These are phyloP conservation scores for Nebria salina DNA, from an alignment of 2,888 invertebrate species.

Conservation along the genomic window DNA sequence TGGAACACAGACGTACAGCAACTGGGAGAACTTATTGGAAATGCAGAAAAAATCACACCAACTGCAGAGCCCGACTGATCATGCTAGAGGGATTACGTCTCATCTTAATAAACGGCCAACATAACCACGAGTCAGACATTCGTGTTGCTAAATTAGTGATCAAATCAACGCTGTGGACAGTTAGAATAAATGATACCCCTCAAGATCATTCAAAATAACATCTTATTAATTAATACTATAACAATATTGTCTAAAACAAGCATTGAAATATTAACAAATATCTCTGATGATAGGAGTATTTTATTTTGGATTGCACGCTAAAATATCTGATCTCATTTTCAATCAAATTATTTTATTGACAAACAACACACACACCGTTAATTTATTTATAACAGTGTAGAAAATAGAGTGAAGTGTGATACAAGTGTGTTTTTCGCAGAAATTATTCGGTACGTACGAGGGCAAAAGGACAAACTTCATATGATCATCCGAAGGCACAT, in stretches of 20 bases:
- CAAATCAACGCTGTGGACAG: neutral
- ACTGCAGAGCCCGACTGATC: neutral
- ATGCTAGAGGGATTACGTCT: neutral
- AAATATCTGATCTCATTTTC: neutral
- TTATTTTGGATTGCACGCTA: too few species aligned
- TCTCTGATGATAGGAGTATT: too few species aligned
- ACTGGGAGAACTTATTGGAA: neutral
- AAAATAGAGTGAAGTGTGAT: neutral
- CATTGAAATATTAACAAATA: too few species aligned
- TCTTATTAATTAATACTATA: too few species aligned
- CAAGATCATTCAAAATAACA: too few species aligned
- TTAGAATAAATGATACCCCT: neutral
- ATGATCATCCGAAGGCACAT: slow-evolving; percentile 41
- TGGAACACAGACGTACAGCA: slow-evolving; percentile 54
- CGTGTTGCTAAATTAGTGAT: neutral
- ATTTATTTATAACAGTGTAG: neutral
- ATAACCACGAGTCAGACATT: neutral
- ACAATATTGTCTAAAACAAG: too few species aligned
- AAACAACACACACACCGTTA: neutral
- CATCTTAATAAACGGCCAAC: neutral
- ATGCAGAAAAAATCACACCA: neutral
- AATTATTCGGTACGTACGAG: slow-evolving; percentile 39
- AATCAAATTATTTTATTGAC: neutral
- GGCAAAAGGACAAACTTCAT: slow-evolving; percentile 40
- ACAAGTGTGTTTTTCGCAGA: neutral